A percentile compares a stretch with the other conserved stretches of the same genome.
These are phyloP conservation scores for Artemia sinica DNA, from an alignment of 2,888 invertebrate species.

Conservation along the genomic window DNA sequence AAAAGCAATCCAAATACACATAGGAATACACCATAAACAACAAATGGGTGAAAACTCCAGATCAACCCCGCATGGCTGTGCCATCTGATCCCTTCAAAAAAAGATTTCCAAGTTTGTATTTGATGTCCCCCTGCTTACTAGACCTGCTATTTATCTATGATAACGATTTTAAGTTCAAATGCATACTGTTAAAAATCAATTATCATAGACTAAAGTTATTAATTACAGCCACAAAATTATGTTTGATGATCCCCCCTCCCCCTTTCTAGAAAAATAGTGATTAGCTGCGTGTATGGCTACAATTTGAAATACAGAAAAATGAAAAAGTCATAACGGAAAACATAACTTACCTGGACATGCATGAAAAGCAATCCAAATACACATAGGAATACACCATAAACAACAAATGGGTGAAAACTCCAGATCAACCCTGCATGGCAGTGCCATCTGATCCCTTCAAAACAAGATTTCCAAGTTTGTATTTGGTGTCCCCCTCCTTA, in stretches of 20 bases:
- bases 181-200: no score
- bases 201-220: no score
- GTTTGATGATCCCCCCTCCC: no score
- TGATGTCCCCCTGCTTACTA: no score
- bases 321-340: no score
- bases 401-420: slow-evolving; percentile 38
- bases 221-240: no score
- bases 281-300: no score
- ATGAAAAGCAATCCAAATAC: slow-evolving; percentile 61
- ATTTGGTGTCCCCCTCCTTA: no score
- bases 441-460: slow-evolving; percentile 26
- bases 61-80: slow-evolving; percentile 13
- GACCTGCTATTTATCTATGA: no score
- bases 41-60: slow-evolving; percentile 35
- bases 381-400: slow-evolving; percentile 54
- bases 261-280: no score
- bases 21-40: slow-evolving; percentile 54
- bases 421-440: slow-evolving; percentile 16
- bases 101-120: slow-evolving; percentile 2
- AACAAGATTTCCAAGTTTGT: slow-evolving; percentile 24
- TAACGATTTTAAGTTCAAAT: no score
- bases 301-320: no score
- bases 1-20: slow-evolving; percentile 56
- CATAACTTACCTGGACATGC: slow-evolving; percentile 54
- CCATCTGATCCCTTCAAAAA: slow-evolving; percentile 28